These are phyloP conservation scores for Parauchenoglanis punctatus DNA, from an alignment of 2,797 vertebrate species.

Conservation along the genomic window DNA sequence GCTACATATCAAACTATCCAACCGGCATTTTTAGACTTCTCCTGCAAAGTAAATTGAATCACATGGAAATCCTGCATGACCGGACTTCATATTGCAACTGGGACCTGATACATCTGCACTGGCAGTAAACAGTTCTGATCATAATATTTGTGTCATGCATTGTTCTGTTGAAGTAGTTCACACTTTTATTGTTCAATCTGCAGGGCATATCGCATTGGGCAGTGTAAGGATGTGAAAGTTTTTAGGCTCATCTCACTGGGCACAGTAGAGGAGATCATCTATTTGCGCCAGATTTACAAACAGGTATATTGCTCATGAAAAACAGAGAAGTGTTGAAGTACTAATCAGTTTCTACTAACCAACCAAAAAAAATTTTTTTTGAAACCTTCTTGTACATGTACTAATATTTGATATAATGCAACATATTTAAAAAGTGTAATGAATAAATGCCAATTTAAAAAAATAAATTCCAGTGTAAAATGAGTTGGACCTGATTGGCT, in stretches of 20 bases:
- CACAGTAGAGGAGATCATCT: slow-evolving; percentile 94
- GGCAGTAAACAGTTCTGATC: not conserved
- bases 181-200: slow-evolving; percentile 28
- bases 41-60: not conserved
- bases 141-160: not conserved
- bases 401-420: not conserved
- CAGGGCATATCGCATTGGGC: slow-evolving; percentile 95
- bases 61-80: not conserved
- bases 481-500: not conserved
- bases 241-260: slow-evolving; percentile 92
- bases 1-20: not conserved
- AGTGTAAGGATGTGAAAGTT: slow-evolving; percentile 90
- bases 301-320: slow-evolving; percentile 77
- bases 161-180: not conserved
- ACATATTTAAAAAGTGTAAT: not conserved
- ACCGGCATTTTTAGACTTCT: not conserved
- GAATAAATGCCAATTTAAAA: not conserved
- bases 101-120: not conserved
- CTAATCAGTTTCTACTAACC: not conserved
- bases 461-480: not conserved
- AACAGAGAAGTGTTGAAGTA: not conserved
- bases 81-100: no score
- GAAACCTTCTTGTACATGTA: no score
- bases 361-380: not conserved
- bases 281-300: slow-evolving; percentile 94